Conservation (phyloP, 2,888 invertebrate genomes). For the Beris chalybata region DNA sequence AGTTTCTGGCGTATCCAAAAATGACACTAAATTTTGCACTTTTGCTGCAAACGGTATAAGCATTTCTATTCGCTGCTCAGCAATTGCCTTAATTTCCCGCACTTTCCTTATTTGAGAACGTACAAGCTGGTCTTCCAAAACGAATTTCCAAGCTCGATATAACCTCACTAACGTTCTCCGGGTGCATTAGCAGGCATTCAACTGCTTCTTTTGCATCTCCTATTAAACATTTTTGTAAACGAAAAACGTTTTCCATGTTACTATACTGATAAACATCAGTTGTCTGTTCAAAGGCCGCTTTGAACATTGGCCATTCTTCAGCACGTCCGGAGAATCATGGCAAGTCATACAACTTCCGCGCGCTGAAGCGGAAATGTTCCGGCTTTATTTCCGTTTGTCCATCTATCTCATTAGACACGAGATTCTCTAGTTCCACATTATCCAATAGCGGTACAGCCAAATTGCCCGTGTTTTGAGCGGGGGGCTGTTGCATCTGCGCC, state of each 20-base stretch:
- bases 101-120: constrained; percentile 31
- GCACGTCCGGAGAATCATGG: constrained; percentile 28
- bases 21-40: constrained; percentile 33
- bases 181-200: constrained; percentile 34
- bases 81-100: constrained; percentile 29
- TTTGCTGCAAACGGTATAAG: constrained; percentile 24
- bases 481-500: too few relatives aligned
- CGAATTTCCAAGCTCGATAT: constrained; percentile 35
- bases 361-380: not conserved
- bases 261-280: constrained; percentile 13
- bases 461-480: too few relatives aligned
- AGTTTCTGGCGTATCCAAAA: constrained; percentile 28
- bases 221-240: constrained; percentile 27
- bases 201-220: constrained; percentile 13
- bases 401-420: too few relatives aligned
- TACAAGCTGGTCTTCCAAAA: constrained; percentile 38
- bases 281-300: constrained; percentile 27
- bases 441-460: too few relatives aligned
- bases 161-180: constrained; percentile 31
- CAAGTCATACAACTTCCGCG: constrained; percentile 26
- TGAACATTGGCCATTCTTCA: constrained; percentile 34
- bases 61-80: constrained; percentile 28
- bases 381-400: too few relatives aligned
- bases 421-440: too few relatives aligned
- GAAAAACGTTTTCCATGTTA: constrained; percentile 30